These are phyloP conservation scores for Potamilus streckersoni DNA, from an alignment of 1,140 invertebrate species.

Conservation along the genomic window DNA sequence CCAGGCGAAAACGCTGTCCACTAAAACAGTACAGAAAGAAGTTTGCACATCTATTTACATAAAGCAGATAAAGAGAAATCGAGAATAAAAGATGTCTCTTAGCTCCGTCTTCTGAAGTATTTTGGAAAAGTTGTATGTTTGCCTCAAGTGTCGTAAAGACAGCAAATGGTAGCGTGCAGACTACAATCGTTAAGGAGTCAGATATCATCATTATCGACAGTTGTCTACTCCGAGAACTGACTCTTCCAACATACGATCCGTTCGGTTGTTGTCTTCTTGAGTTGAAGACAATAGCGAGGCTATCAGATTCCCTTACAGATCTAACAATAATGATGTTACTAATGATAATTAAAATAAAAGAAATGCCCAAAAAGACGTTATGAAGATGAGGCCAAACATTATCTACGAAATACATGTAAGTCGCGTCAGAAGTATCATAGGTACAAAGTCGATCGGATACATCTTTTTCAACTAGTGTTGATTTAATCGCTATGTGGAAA, in stretches of 20 bases:
- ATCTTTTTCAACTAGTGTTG: constrained; percentile 33
- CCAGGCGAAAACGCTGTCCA: constrained; percentile 46
- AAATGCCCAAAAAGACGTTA: constrained; percentile 43
- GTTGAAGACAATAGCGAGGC: background rate
- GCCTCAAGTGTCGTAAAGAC: constrained; percentile 32
- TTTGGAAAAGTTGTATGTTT: constrained; percentile 16
- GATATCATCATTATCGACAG: constrained; percentile 51
- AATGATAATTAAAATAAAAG: constrained; percentile 43
- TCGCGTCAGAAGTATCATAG: constrained; percentile 22
- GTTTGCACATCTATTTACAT: constrained; percentile 55
- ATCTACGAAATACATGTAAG: constrained; percentile 31
- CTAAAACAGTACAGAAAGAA: constrained; percentile 59
- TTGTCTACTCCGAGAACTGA: constrained; percentile 32
- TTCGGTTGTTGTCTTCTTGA: background rate
- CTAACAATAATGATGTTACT: constrained; percentile 58
- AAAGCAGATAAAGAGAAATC: constrained; percentile 51
- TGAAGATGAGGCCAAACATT: constrained; percentile 51
- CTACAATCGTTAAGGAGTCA: constrained; percentile 49
- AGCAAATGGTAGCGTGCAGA: constrained; percentile 52
- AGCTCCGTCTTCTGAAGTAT: constrained; percentile 10
- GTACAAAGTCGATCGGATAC: constrained; percentile 41
- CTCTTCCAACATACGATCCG: background rate
- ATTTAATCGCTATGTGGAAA: constrained; percentile 41
- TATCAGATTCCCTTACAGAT: constrained; percentile 29
- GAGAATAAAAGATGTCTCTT: constrained; percentile 39